Base-by-base conservation (phyloP, 2,888 invertebrate species). In the Dromius quadrimaculatus region DNA sequence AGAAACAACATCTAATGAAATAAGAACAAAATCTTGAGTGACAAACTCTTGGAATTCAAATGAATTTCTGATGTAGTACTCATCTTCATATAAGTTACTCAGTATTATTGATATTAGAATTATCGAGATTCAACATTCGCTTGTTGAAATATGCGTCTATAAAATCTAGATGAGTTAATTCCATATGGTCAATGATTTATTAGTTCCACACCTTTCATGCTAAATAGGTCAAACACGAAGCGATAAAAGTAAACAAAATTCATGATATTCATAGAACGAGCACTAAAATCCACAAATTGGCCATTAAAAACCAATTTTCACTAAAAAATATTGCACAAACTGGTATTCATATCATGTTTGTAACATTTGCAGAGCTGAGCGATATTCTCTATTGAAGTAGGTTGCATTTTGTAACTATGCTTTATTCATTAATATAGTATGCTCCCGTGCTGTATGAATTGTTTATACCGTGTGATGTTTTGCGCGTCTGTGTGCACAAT, bases 341-440 rank as follows among this genome's bases (percentile, higher is more conserved):
- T 47, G 6, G 47, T 11, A 20, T 19, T 20, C 19, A 47, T 20
- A 47, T 45, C 45, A 17, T 20, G 45, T 45, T 19, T 17, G n/a
- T 47, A 36, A 36, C 36, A 36, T 36, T 20, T 47, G 47, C 11
- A 45, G 11, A 43, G 19, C 15, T 11, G 28, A 15, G 50, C 11
- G 50, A n/a, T n/a, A n/a, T 15, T 9, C 11, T 41, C 41, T 32
- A 54, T 54, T 54, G 54, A 54, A 23, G 54, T 54, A 54, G 17
- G 23, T 54, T 34, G 59, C 32, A 68, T 59, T 50, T 59, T 68
- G 43, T 45, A 59, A 28, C 43, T 19, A 13, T 23, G 47, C 50
- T 70, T 70, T 70, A 70, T 61, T 70, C 70, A 70, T 70, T 70
- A 70, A 47, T 62, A 62, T 62, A 70, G 50, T 70, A 70, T 70